Conservation (phyloP, 2,888 invertebrate species). For the Pilophorus perplexus region DNA sequence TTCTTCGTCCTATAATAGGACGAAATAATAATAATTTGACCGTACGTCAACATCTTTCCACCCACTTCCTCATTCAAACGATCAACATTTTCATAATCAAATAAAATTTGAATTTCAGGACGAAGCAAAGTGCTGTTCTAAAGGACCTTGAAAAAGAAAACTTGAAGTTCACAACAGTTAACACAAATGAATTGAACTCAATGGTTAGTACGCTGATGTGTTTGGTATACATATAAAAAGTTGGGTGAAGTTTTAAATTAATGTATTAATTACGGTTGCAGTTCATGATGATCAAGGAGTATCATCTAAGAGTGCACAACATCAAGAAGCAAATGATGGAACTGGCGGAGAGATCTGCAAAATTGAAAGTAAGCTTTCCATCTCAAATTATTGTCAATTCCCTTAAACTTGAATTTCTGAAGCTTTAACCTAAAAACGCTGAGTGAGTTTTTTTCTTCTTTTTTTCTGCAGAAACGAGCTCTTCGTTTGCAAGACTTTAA, state of each 20-base stretch:
- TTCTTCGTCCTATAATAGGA: no score
- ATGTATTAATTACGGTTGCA: constrained; percentile 12
- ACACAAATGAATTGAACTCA: constrained; percentile 37
- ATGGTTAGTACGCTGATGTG: constrained; percentile 31
- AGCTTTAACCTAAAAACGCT: background rate
- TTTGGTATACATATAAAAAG: background rate
- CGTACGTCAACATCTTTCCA: no score
- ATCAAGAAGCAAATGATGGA: constrained; percentile 43
- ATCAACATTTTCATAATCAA: no score
- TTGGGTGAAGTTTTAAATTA: background rate
- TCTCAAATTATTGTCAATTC: background rate
- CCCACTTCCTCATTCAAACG: no score
- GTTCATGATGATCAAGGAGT: constrained; percentile 42
- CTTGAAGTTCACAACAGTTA: constrained; percentile 32
- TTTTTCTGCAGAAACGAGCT: constrained; percentile 42
- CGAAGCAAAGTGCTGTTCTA: constrained; percentile 39
- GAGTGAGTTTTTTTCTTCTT: background rate
- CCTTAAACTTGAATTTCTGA: background rate
- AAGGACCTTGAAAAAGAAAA: constrained; percentile 43
- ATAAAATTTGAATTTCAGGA: constrained; percentile 34
- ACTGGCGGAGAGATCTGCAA: constrained; percentile 41
- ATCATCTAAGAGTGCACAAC: constrained; percentile 39
- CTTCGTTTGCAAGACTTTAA: constrained; percentile 40
- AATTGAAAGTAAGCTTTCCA: constrained; percentile 39
- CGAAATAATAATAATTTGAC: no score